Conservation (phyloP, 2,797 vertebrate genomes). For the Hylomyscus alleni region DNA sequence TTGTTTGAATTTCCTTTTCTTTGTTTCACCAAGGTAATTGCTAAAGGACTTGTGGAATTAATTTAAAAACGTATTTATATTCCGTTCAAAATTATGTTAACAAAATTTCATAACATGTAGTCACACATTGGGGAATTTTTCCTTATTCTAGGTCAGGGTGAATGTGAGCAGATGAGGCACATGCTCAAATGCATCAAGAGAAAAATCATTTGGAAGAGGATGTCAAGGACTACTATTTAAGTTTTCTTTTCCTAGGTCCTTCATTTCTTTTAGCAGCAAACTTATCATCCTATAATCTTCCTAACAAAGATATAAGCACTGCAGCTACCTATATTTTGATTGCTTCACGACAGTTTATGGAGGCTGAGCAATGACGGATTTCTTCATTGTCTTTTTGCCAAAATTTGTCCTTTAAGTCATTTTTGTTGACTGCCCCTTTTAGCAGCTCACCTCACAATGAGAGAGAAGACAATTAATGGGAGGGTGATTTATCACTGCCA, state of each 20-base stretch:
- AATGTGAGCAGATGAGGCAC: slow-evolving; percentile 67
- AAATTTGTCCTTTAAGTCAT: slow-evolving; percentile 99
- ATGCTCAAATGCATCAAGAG: slow-evolving; percentile 72
- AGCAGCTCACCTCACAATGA: slow-evolving; percentile 99
- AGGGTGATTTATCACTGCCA: slow-evolving; percentile 99
- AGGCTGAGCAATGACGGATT: slow-evolving; percentile 97
- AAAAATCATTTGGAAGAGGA: slow-evolving; percentile 67
- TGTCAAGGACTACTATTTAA: slow-evolving; percentile 81
- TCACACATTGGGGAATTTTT: slow-evolving; percentile 63
- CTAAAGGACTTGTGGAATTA: slow-evolving; percentile 76
- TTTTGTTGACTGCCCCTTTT: slow-evolving; percentile 98
- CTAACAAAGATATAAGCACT: slow-evolving; percentile 91
- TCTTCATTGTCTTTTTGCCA: slow-evolving; percentile 94
- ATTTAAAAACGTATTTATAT: slow-evolving; percentile 67
- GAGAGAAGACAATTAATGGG: slow-evolving; percentile 99
- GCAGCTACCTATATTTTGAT: slow-evolving; percentile 92
- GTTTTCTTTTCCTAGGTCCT: slow-evolving; percentile 79
- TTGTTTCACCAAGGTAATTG: slow-evolving; percentile 64
- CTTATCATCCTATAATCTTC: slow-evolving; percentile 90
- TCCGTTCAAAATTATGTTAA: slow-evolving; percentile 43
- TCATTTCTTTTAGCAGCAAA: slow-evolving; percentile 86
- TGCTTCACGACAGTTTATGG: slow-evolving; percentile 90
- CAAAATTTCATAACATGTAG: slow-evolving; percentile 64
- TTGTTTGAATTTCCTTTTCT: slow-evolving; percentile 31
- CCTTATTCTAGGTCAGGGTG: slow-evolving; percentile 71